These are phyloP conservation scores for Valencia hispanica DNA, from an alignment of 2,797 vertebrate species.

Conservation along the genomic window DNA sequence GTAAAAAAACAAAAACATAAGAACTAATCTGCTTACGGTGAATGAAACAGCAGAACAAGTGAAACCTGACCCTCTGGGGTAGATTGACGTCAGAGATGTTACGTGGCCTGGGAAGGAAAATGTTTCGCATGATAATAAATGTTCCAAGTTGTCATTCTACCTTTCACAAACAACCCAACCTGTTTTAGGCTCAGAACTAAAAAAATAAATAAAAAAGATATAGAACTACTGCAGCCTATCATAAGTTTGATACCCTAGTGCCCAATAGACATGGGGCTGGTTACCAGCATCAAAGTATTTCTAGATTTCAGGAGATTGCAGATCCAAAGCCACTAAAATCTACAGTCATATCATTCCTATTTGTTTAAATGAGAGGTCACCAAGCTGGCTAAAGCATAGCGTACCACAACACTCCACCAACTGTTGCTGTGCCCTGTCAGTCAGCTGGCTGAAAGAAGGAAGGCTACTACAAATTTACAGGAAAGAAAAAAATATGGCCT, in stretches of 20 bases:
- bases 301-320: not conserved
- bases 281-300: not conserved
- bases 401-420: not conserved
- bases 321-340: not conserved
- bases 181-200: conserved; percentile 32
- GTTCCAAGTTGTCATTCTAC: conserved; percentile 13
- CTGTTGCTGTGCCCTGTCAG: not conserved
- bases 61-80: not conserved
- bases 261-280: not conserved
- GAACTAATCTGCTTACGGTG: not conserved
- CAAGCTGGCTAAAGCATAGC: not conserved
- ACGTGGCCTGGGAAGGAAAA: conserved; percentile 11
- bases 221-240: not conserved
- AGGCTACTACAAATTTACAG: not conserved
- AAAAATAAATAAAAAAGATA: too few species aligned
- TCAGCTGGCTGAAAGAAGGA: not conserved
- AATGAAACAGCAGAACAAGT: conserved; percentile 4
- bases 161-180: conserved; percentile 40
- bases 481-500: not conserved
- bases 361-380: not conserved
- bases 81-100: conserved; percentile 9
- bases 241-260: not conserved
- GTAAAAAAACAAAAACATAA: not conserved
- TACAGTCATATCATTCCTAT: not conserved
- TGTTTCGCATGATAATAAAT: conserved; percentile 2